Evolutionary conservation across 2,113 vertebrate species (phyloP), one percentile per base, ranked within the genome.

Genomic region (Epinephelus lanceolatus): DNA sequence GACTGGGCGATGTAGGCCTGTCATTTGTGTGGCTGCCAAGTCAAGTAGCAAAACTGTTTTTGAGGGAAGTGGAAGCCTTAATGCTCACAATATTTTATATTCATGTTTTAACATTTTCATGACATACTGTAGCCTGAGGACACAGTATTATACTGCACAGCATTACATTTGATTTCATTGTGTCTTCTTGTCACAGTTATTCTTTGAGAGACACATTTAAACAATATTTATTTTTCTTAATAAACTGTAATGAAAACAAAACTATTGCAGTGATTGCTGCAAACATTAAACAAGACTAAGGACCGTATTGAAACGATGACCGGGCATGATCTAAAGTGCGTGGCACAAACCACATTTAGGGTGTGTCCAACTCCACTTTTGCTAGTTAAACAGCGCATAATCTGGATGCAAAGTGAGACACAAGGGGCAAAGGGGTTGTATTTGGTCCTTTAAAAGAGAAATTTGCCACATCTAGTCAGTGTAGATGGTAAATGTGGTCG

Each of bases 181-280:
- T 18, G 19, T 30, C 30, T 21, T 27, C 45, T 70, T 52, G 33
- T n/a, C 55, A 52, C 21, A 71, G 59, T 47, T 52, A 15, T 40
- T 66, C 51, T 72, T 49, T 27, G 23, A 45, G 33, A 65, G 19
- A 66, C 66, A 59, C 10, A 55, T 59, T 53, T 81, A 25, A 74
- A 27, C 40, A 63, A 14, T 14, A 47, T 55, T 13, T 13, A 4
- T 37, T 17, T 3, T 33, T 57, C 15, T 45, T 12, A 4, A 21
- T 27, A 3, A 51, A 40, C 14, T 17, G 15, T 27, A 27, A 51
- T 27, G 60, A 11, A 65, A 52, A 1, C 27, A 73, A 30, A 56
- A 52, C 9, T 71, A 17, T 49, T 3, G 12, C 18, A 56, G 17
- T 65, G 8, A 25, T 67, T 18, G 2, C 53, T 63, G 13, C 30